phyloP scores from a whole-genome alignment of 2,113 vertebrate genomes.

The Zosterops japonicus region DNA sequence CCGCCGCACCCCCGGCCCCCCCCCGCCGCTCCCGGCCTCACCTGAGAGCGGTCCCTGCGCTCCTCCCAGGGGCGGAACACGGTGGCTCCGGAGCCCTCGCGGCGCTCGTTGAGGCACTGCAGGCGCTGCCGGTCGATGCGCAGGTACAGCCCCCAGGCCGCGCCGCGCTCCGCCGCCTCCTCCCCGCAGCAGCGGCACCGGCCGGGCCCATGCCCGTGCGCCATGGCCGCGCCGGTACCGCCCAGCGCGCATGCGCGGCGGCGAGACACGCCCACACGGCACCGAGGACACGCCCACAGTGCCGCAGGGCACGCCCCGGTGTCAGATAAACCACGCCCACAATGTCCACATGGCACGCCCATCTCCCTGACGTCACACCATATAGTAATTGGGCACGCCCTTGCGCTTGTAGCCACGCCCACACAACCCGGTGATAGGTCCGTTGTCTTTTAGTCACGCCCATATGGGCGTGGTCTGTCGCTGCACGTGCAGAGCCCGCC shows the following conservation, averaged over 20 bases:
- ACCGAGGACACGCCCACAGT: accelerated
- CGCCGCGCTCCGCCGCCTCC: conserved; percentile 58
- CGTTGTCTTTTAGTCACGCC: accelerated
- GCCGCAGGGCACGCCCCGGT: accelerated
- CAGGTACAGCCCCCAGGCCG: conserved; percentile 87
- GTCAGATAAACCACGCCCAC: accelerated
- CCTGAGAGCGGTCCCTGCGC: conserved; percentile 84
- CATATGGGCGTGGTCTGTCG: accelerated
- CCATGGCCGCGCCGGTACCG: conserved; percentile 20
- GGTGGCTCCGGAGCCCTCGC: conserved; percentile 87
- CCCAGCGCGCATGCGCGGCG: background rate
- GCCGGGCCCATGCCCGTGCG: conserved; percentile 3
- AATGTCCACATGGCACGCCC: accelerated
- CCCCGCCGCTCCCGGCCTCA: conserved; percentile 13
- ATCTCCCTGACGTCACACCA: accelerated
- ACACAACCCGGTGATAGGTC: accelerated
- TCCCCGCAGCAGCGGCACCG: background rate
- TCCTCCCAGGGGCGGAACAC: conserved; percentile 96
- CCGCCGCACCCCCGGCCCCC: background rate
- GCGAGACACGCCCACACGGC: background rate
- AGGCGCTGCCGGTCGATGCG: conserved; percentile 90
- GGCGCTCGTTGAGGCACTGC: conserved; percentile 93
- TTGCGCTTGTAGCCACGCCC: accelerated
- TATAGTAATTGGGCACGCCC: accelerated
- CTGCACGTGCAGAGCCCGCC: background rate